phyloP scores from a whole-genome alignment of 2,797 vertebrate species.

The Paramormyrops hopkinsi region DNA sequence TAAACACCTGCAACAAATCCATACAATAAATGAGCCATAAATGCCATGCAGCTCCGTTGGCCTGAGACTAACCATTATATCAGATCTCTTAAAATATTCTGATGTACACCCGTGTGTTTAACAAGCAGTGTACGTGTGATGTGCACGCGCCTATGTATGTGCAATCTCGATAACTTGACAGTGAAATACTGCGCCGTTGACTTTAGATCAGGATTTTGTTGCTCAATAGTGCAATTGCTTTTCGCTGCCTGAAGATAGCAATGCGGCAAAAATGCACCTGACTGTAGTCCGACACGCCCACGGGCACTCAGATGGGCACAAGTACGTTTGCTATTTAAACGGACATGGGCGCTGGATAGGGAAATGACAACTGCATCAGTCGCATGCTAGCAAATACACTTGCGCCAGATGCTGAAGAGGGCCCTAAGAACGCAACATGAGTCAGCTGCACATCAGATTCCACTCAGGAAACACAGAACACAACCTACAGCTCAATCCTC shows the following conservation, averaged over 20 bases:
- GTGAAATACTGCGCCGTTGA: neutral
- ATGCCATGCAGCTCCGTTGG: neutral
- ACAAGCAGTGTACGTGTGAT: neutral
- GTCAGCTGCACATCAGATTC: neutral
- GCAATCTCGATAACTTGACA: neutral
- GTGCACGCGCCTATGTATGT: neutral
- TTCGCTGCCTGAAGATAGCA: neutral
- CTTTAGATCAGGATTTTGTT: neutral
- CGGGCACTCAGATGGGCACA: neutral
- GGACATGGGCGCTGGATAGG: neutral
- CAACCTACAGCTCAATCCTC: neutral
- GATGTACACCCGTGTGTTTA: neutral
- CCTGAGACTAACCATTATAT: neutral
- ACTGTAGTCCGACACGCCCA: neutral
- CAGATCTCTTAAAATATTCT: neutral
- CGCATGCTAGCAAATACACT: neutral
- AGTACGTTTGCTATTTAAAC: neutral
- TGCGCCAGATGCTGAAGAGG: neutral
- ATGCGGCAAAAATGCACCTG: neutral
- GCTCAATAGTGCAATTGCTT: neutral
- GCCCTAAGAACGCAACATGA: neutral
- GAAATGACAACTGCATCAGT: neutral
- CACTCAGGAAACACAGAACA: neutral
- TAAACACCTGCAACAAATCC: neutral
- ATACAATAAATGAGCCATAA: neutral